Evolutionary conservation across 1,140 invertebrate species (phyloP), one percentile per base, ranked within the genome.

Genomic region (Aphelenchoides fujianensis): DNA sequence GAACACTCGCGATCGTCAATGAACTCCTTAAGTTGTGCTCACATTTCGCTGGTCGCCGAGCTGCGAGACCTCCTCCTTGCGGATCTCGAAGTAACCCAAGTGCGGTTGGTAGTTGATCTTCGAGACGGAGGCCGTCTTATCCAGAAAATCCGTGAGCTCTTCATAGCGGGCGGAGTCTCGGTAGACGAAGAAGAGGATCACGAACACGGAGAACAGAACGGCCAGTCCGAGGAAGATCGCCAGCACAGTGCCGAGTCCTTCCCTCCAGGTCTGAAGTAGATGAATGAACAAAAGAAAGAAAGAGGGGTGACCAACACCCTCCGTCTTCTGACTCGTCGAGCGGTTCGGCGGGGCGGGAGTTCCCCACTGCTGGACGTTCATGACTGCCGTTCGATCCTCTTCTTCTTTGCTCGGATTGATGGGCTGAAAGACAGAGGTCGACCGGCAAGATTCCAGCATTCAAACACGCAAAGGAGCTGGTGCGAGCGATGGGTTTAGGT

Each of bases 71-170:
- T 78, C 76, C 31, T 71, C 41, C 27, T 76, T 48, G 32, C 48
- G 68, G 3, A 78, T 16, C 61, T 78, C 76, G 48, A 76, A 78
- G 7, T 67, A 32, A 12, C 76, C 76, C 23, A 78, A 19, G 0
- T 31, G 34, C 7, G 68, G 72, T 55, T 78, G 75, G 53, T 72
- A 78, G 54, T 78, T 78, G 31, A 78, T 78, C 54, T 78, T 78
- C 37, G 77, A 79, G 69, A 78, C 77, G 36, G 72, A 72, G 3
- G 77, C 78, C 9, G 76, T 78, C 61, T 78, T 78, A 32, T 70
- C 69, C 31, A 70, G 9, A 34, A 63, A 70, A 23, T 78, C 76
- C 68, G 31, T 57, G 57, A 76, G 2, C 48, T 76, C 75, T 27
- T 76, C 77, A 69, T 76, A 76, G 16, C 78, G 27, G 7, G 32